phyloP scores from a whole-genome alignment of 1,140 invertebrate species.

The Nylanderia fulva region DNA sequence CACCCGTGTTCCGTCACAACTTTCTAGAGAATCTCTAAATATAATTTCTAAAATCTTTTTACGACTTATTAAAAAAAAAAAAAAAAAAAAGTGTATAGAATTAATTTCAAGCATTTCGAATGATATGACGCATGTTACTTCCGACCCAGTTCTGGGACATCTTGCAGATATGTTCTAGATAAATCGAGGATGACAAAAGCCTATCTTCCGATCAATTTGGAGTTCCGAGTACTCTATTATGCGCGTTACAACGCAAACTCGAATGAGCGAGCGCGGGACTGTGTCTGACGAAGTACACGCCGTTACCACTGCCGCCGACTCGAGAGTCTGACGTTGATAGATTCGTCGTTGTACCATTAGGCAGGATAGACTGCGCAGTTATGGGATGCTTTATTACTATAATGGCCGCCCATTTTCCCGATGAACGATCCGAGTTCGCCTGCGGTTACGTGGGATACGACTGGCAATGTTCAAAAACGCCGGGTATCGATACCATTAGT shows the following conservation, averaged over 20 bases:
- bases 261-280: slow-evolving; percentile 23
- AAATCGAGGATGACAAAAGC: not conserved
- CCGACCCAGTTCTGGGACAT: not conserved
- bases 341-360: slow-evolving; percentile 69
- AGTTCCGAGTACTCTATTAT: slow-evolving; percentile 29
- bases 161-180: not conserved
- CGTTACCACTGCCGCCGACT: slow-evolving; percentile 73
- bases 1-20: not conserved
- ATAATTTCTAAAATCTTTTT: too few species aligned
- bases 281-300: slow-evolving; percentile 69
- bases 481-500: slow-evolving; percentile 36
- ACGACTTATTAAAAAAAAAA: not conserved
- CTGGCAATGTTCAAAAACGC: slow-evolving; percentile 41
- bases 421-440: slow-evolving; percentile 49
- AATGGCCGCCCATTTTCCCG: slow-evolving; percentile 61
- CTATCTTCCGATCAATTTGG: slow-evolving; percentile 33
- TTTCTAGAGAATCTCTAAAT: slow-evolving; percentile 1
- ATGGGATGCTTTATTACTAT: slow-evolving; percentile 72
- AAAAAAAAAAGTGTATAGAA: not conserved
- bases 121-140: not conserved
- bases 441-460: slow-evolving; percentile 43
- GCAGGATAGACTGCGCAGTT: slow-evolving; percentile 68
- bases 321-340: slow-evolving; percentile 68
- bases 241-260: slow-evolving; percentile 33
- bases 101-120: not conserved